Evolutionary conservation across 2,797 vertebrate genomes (phyloP).

Genomic region (Halcyon leucocephala): DNA sequence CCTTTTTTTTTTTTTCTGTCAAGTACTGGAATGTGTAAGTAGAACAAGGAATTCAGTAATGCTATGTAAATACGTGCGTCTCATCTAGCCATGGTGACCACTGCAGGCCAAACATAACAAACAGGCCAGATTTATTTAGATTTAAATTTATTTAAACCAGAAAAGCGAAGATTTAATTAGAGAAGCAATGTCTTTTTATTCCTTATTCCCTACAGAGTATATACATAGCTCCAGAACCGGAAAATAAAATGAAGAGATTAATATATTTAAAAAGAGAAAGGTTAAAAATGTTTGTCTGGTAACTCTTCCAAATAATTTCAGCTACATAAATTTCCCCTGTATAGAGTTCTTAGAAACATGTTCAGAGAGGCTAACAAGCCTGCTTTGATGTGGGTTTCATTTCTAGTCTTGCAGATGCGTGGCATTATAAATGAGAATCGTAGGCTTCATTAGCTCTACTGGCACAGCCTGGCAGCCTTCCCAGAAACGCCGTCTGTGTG

Average conservation of each 20-base stretch:
- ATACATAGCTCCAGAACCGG: not conserved
- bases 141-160: not conserved
- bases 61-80: not conserved
- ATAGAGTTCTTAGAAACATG: not conserved
- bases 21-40: not conserved
- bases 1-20: not conserved
- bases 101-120: not conserved
- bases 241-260: not conserved
- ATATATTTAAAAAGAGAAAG: not conserved
- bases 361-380: not conserved
- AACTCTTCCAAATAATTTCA: not conserved
- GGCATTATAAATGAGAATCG: not conserved
- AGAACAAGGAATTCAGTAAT: conserved; percentile 1
- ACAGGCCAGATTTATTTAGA: not conserved
- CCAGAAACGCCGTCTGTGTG: not conserved
- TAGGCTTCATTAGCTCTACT: not conserved
- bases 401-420: not conserved
- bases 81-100: not conserved
- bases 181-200: not conserved
- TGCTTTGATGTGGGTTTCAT: not conserved
- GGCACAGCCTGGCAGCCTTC: not conserved
- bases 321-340: not conserved
- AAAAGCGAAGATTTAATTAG: not conserved
- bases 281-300: not conserved
- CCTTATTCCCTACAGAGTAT: not conserved